Evolutionary conservation across 2,113 vertebrate genomes (phyloP).

Genomic region (Recurvirostra avosetta): DNA sequence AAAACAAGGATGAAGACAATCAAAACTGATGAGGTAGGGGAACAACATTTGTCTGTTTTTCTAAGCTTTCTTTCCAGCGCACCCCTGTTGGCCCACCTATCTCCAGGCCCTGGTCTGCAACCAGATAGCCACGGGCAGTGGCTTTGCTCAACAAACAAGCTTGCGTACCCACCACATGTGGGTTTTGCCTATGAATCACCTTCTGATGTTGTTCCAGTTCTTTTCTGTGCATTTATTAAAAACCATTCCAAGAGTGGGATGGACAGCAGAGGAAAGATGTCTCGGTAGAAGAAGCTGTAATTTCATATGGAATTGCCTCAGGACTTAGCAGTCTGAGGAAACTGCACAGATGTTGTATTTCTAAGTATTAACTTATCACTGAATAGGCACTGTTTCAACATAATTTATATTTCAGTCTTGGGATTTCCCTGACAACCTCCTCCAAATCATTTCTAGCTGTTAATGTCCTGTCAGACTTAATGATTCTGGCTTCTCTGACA

Average conservation of each 20-base stretch:
- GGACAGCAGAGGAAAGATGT: not conserved
- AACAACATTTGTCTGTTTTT: not conserved
- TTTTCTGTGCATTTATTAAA: not conserved
- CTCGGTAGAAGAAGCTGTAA: not conserved
- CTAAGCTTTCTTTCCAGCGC: not conserved
- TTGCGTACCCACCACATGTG: not conserved
- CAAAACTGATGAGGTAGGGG: not conserved
- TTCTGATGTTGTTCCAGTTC: constrained; percentile 6
- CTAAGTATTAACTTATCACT: not conserved
- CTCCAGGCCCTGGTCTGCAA: not conserved
- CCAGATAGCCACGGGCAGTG: not conserved
- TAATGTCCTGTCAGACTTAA: constrained; percentile 41
- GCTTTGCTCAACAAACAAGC: not conserved
- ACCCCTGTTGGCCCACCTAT: not conserved
- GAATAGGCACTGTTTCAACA: not conserved
- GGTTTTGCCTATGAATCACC: not conserved
- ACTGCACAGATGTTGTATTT: not conserved
- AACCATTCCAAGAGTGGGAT: not conserved
- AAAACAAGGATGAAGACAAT: not conserved
- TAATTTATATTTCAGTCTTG: constrained; percentile 1
- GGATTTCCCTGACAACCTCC: constrained; percentile 40
- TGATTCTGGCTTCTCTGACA: not conserved
- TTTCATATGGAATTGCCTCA: constrained; percentile 8
- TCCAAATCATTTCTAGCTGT: constrained; percentile 21
- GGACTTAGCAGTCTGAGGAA: not conserved